Base-by-base conservation (phyloP, 1,140 invertebrate genomes). In the Aphelenchoides fujianensis region DNA sequence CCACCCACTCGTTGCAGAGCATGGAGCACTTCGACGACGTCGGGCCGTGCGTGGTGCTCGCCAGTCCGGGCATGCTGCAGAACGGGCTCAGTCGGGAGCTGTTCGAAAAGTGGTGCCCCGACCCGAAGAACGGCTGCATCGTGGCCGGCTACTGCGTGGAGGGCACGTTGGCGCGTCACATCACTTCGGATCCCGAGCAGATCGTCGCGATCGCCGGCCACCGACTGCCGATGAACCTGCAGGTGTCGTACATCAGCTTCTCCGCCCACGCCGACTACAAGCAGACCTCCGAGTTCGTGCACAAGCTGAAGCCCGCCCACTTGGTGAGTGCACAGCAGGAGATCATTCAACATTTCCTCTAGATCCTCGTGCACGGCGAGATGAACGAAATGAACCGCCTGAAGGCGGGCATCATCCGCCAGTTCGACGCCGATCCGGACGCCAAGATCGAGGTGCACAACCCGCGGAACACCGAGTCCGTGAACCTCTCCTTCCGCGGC, bases 61-160 rank as follows among this genome's bases (percentile, higher is more conserved):
- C 97, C 0, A 95, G 93, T 0, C 97, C 97, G 1, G 97, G 97
- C 85, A 99, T 99, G 95, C 95, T 99, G 93, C 97, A 99, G 87
- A 96, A 92, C 81, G 97, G 97, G 0, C 86, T 99, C 0, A 97
- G 94, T 0, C 87, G 96, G 35, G 96, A 86, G 87, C 99, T 2
- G 98, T 99, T 87, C 96, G 99, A 86, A 92, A 72, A 90, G 1
- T 99, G 97, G 97, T 99, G 96, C 84, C 70, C 76, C 2, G 76
- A 78, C 35, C 72, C 78, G 23, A 78, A 78, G 83, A 99, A 98
- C 87, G 96, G 96, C 0, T 93, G 95, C 35, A 97, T 98, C 61
- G 97, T 98, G 80, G 95, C 96, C 70, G 95, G 94, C 82, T 99
- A 99, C 85, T 98, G 95, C 86, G 96, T 99, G 3, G 96, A 99